phyloP scores from a whole-genome alignment of 2,113 vertebrate species.

The Zapornia atra region DNA sequence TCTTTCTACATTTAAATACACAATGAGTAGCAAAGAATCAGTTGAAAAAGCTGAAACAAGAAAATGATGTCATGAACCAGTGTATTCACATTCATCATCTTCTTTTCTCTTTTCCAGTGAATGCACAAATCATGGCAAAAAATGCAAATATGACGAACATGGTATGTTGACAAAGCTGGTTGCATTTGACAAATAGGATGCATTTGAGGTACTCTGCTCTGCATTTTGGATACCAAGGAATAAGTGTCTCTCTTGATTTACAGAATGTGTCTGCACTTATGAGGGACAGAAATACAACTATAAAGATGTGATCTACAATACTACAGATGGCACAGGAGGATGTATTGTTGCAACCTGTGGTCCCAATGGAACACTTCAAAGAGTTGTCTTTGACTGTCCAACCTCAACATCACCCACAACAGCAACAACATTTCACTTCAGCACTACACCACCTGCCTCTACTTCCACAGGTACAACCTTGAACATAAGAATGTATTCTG shows the following conservation, averaged over 20 bases:
- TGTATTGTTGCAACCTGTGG: constrained; percentile 85
- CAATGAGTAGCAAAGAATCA: background rate
- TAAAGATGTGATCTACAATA: constrained; percentile 82
- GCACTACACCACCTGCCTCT: constrained; percentile 28
- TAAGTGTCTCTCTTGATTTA: background rate
- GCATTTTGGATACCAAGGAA: background rate
- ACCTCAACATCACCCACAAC: background rate
- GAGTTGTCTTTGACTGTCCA: constrained; percentile 57
- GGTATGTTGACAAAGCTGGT: constrained; percentile 40
- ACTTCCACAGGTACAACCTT: constrained; percentile 48
- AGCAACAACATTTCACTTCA: constrained; percentile 69
- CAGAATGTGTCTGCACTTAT: constrained; percentile 84
- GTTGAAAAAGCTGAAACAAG: background rate
- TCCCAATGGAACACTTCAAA: constrained; percentile 75
- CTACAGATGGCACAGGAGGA: constrained; percentile 83
- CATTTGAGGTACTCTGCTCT: background rate
- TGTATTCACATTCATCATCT: background rate
- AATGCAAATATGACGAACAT: constrained; percentile 54
- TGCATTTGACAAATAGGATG: background rate
- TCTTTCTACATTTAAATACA: background rate
- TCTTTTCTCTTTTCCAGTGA: constrained; percentile 36
- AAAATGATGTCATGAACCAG: background rate
- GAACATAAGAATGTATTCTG: background rate
- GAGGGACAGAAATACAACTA: constrained; percentile 75
- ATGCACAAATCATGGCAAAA: constrained; percentile 51